Conservation (phyloP, 2,797 vertebrate genomes). For the Malurus leucopterus region DNA sequence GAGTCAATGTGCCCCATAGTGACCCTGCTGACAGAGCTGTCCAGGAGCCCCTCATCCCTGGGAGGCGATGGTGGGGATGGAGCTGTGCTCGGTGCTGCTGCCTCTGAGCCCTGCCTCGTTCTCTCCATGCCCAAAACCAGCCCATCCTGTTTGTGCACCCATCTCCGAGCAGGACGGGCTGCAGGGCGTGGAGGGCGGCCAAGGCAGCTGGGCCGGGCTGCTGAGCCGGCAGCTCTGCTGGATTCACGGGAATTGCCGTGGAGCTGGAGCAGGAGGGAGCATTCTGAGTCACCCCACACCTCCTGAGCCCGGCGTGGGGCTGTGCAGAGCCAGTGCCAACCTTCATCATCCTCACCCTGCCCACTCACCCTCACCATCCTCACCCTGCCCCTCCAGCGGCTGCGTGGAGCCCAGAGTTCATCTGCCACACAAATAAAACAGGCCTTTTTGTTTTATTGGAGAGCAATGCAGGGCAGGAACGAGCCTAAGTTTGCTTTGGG, state of each 20-base stretch:
- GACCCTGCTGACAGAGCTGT: accelerated
- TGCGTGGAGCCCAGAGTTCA: not conserved
- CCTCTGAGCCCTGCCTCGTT: not conserved
- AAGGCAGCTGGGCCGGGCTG: not conserved
- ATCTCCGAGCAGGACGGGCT: accelerated
- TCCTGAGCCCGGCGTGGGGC: not conserved
- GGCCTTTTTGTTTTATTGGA: accelerated
- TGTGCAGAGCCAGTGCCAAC: accelerated
- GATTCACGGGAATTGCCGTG: accelerated
- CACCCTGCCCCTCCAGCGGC: not conserved
- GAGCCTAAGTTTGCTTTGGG: accelerated
- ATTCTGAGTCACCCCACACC: not conserved
- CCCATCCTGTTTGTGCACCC: not conserved
- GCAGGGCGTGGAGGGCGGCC: not conserved
- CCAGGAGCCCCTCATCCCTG: accelerated
- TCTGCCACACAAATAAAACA: not conserved
- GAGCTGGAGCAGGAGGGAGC: not conserved
- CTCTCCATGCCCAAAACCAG: not conserved
- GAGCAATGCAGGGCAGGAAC: accelerated
- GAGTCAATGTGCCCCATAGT: accelerated
- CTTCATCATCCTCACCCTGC: not conserved
- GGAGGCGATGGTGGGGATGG: accelerated
- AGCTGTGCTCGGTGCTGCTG: accelerated
- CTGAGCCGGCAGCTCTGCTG: not conserved
- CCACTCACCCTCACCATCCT: not conserved